These are phyloP conservation scores for Corbicula japonica DNA, from an alignment of 2,888 invertebrate species.

Conservation along the genomic window DNA sequence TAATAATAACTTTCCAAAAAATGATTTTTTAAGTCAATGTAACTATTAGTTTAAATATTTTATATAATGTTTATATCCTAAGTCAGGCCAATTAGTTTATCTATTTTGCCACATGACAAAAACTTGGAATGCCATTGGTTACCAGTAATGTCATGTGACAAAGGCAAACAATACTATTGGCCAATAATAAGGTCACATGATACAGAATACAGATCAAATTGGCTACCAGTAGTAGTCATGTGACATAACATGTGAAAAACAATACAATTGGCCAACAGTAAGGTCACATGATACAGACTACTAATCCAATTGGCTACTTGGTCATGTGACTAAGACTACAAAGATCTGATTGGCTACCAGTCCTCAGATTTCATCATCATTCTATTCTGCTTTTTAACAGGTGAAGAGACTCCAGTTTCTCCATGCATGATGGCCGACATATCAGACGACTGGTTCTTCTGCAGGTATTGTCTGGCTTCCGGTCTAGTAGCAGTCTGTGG, in stretches of 20 bases:
- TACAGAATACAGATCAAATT: not conserved
- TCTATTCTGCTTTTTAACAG: slow-evolving; percentile 58
- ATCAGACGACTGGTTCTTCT: slow-evolving; percentile 77
- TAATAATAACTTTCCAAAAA: no score
- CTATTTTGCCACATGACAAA: not conserved
- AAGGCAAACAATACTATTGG: no score
- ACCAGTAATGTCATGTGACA: no score
- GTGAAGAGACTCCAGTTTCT: slow-evolving; percentile 48
- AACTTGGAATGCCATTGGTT: slow-evolving; percentile 1
- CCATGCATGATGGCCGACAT: slow-evolving; percentile 82
- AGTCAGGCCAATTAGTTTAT: not conserved
- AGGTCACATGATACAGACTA: slow-evolving; percentile 16
- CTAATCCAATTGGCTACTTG: slow-evolving; percentile 14
- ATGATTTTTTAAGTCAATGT: no score
- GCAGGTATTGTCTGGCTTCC: slow-evolving; percentile 75
- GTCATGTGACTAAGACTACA: slow-evolving; percentile 16
- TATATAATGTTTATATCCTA: not conserved
- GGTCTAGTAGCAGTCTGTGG: slow-evolving; percentile 74
- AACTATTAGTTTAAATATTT: not conserved
- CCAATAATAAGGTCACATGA: slow-evolving; percentile 15
- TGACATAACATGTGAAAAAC: not conserved
- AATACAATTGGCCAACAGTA: not conserved
- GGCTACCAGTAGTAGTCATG: not conserved
- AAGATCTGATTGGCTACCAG: slow-evolving; percentile 65
- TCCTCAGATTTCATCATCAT: slow-evolving; percentile 75